phyloP scores from a whole-genome alignment of 2,888 invertebrate species.

The Neoscelio sp. region DNA sequence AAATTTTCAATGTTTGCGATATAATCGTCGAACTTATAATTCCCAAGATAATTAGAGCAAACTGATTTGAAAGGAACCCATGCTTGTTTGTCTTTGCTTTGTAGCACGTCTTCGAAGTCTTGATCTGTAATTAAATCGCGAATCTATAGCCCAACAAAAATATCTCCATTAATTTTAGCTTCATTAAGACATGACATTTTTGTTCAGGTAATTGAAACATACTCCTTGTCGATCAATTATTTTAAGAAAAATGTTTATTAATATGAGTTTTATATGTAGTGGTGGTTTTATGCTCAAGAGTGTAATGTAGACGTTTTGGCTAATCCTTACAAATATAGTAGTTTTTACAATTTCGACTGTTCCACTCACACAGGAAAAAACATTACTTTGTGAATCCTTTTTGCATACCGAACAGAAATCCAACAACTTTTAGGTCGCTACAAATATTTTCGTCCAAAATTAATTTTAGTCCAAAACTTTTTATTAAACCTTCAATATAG shows the following conservation, averaged over 20 bases:
- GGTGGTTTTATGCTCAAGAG: no score
- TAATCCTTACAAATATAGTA: constrained; percentile 68
- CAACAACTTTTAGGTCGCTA: constrained; percentile 63
- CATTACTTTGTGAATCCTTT: constrained; percentile 70
- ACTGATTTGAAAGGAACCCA: constrained; percentile 53
- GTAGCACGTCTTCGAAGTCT: constrained; percentile 57
- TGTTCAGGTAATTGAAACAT: constrained; percentile 34
- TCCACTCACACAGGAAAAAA: constrained; percentile 71
- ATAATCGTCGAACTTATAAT: constrained; percentile 62
- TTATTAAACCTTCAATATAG: no score
- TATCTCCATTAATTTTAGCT: constrained; percentile 68
- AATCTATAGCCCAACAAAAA: constrained; percentile 69
- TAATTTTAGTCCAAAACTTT: no score
- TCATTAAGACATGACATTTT: constrained; percentile 71
- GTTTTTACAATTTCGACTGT: constrained; percentile 65
- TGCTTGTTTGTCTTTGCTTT: constrained; percentile 48
- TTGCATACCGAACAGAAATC: constrained; percentile 69
- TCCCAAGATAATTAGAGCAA: constrained; percentile 53
- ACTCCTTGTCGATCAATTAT: constrained; percentile 44
- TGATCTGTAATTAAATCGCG: constrained; percentile 64
- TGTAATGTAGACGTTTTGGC: constrained; percentile 15
- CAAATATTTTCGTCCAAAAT: no score
- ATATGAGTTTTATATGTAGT: constrained; percentile 69
- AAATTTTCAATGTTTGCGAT: no score
- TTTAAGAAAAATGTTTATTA: constrained; percentile 71